These are phyloP conservation scores for Cantharis rufa DNA, from an alignment of 2,888 invertebrate species.

Conservation along the genomic window DNA sequence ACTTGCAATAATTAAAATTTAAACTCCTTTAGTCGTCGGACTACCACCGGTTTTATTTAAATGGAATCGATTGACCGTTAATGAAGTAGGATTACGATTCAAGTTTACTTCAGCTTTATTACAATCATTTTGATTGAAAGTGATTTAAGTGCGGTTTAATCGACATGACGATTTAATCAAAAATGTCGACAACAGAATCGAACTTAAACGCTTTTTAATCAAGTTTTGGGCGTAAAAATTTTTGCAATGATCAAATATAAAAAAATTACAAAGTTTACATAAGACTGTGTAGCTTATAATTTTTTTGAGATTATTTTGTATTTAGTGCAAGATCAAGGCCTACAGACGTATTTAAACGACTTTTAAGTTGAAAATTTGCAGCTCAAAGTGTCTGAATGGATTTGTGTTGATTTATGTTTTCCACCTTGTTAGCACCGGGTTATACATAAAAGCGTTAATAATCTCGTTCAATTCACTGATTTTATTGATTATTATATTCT, in stretches of 20 bases:
- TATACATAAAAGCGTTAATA: neutral
- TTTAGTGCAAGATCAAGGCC: neutral
- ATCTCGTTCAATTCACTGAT: neutral
- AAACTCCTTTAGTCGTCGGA: neutral
- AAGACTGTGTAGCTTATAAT: neutral
- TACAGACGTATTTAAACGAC: neutral
- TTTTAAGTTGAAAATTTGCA: neutral
- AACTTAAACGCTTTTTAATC: neutral
- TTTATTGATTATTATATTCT: neutral
- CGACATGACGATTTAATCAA: neutral
- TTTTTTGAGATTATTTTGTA: neutral
- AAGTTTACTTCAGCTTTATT: neutral
- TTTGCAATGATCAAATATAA: conserved; percentile 2
- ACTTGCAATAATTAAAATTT: neutral
- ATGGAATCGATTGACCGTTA: neutral
- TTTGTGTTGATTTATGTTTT: neutral
- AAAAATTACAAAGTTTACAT: neutral
- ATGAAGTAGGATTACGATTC: neutral
- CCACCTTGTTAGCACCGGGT: neutral
- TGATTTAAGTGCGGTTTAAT: neutral
- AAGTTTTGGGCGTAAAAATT: neutral
- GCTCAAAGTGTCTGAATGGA: neutral
- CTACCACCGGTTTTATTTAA: neutral
- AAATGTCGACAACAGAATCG: neutral
- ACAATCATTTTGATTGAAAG: neutral